Conservation (phyloP, 2,888 invertebrate species). For the Acleris literana region DNA sequence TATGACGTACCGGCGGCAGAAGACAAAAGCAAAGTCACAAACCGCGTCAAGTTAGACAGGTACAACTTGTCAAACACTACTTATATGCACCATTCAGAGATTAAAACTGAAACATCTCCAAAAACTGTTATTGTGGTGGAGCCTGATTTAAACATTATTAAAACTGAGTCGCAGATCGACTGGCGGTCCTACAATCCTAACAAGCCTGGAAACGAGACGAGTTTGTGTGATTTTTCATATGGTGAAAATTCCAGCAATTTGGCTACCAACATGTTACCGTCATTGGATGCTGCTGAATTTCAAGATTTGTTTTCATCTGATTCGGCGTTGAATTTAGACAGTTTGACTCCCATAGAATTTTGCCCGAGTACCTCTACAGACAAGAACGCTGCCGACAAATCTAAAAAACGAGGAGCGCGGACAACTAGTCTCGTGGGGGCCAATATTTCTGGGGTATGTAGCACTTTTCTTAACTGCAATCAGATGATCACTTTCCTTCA, state of each 20-base stretch:
- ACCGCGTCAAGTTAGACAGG: conserved; percentile 49
- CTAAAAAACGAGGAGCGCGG: conserved; percentile 51
- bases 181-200: conserved; percentile 58
- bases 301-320: conserved; percentile 59
- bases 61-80: conserved; percentile 51
- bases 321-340: conserved; percentile 54
- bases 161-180: conserved; percentile 61
- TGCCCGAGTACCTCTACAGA: conserved; percentile 42
- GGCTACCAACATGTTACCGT: conserved; percentile 51
- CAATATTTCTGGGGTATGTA: conserved; percentile 46
- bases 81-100: conserved; percentile 45
- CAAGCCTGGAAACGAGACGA: conserved; percentile 55
- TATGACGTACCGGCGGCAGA: conserved; percentile 57
- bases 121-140: conserved; percentile 54
- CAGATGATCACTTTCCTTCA: background rate
- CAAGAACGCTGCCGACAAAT: conserved; percentile 47
- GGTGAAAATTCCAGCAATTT: conserved; percentile 62
- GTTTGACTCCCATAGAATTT: conserved; percentile 49
- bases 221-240: conserved; percentile 67
- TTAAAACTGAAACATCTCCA: conserved; percentile 49
- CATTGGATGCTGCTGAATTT: conserved; percentile 59
- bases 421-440: conserved; percentile 55
- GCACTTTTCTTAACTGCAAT: background rate
- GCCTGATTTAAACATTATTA: conserved; percentile 58
- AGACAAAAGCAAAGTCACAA: conserved; percentile 43